These are phyloP conservation scores for Scaptomyza polygonia DNA, from an alignment of 2,888 invertebrate species.

Conservation along the genomic window DNA sequence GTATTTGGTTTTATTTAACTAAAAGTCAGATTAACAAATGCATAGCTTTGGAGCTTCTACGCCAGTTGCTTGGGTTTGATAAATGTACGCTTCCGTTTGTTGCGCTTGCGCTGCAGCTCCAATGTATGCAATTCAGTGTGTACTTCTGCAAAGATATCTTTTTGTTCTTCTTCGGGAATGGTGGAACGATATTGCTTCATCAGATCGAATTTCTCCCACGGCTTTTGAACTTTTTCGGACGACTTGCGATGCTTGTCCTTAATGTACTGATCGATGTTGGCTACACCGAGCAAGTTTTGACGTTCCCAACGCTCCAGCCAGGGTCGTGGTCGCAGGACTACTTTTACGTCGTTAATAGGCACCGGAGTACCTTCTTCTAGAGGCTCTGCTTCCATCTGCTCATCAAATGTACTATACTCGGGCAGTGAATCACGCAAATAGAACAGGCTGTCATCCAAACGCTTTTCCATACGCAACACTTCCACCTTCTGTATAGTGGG, in stretches of 20 bases:
- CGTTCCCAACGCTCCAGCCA: slow-evolving; percentile 97
- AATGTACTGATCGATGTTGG: slow-evolving; percentile 86
- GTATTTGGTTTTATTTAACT: slow-evolving; percentile 50
- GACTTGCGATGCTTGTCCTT: slow-evolving; percentile 85
- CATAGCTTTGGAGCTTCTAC: slow-evolving; percentile 51
- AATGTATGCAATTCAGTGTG: slow-evolving; percentile 90
- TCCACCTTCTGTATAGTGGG: slow-evolving; percentile 95
- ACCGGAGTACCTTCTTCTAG: slow-evolving; percentile 91
- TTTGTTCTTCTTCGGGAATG: slow-evolving; percentile 95
- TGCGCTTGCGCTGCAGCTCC: slow-evolving; percentile 87
- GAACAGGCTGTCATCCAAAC: slow-evolving; percentile 93
- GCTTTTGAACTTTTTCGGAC: slow-evolving; percentile 88
- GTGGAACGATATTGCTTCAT: slow-evolving; percentile 96
- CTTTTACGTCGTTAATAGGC: slow-evolving; percentile 91
- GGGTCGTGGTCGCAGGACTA: slow-evolving; percentile 91
- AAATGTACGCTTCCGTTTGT: slow-evolving; percentile 87
- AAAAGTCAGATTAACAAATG: slow-evolving; percentile 52
- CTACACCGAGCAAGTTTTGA: slow-evolving; percentile 90
- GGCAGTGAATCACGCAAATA: slow-evolving; percentile 96
- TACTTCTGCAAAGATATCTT: slow-evolving; percentile 93
- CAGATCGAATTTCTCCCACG: slow-evolving; percentile 96
- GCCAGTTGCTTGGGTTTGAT: slow-evolving; percentile 86
- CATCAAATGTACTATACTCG: slow-evolving; percentile 96
- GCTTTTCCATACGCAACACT: slow-evolving; percentile 95
- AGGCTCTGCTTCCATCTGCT: slow-evolving; percentile 94